Conservation (phyloP, 2,888 invertebrate genomes). For the Kryphioiulus occultus region DNA sequence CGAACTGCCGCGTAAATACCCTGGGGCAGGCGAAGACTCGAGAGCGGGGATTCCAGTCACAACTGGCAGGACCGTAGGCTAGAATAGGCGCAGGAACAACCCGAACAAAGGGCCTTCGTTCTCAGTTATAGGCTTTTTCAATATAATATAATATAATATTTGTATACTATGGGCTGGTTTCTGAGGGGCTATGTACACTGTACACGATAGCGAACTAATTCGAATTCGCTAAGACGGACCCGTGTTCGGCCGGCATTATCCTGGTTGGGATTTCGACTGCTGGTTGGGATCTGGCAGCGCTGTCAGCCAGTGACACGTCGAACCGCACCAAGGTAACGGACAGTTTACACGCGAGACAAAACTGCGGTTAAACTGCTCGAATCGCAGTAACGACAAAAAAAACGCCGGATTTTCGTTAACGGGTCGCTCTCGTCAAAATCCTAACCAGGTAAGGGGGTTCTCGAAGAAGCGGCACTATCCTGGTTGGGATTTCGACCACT, state of each 20-base stretch:
- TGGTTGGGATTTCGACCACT: no score
- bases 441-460: no score
- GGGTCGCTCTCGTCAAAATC: no score
- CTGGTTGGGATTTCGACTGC: no score
- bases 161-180: constrained; percentile 3
- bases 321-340: no score
- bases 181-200: neutral
- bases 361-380: no score
- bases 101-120: neutral
- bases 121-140: neutral
- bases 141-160: constrained; percentile 28
- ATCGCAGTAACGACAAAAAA: no score
- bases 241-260: neutral
- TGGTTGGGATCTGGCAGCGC: no score
- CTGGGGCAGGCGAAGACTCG: neutral
- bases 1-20: constrained; percentile 20
- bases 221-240: neutral
- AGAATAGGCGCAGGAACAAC: constrained; percentile 24
- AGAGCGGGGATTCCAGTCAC: neutral
- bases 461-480: no score
- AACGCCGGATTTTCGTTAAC: no score
- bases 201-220: neutral
- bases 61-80: neutral
- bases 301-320: no score
- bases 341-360: no score